These are phyloP conservation scores for Scopus umbretta DNA, from an alignment of 2,113 vertebrate genomes.

Conservation along the genomic window DNA sequence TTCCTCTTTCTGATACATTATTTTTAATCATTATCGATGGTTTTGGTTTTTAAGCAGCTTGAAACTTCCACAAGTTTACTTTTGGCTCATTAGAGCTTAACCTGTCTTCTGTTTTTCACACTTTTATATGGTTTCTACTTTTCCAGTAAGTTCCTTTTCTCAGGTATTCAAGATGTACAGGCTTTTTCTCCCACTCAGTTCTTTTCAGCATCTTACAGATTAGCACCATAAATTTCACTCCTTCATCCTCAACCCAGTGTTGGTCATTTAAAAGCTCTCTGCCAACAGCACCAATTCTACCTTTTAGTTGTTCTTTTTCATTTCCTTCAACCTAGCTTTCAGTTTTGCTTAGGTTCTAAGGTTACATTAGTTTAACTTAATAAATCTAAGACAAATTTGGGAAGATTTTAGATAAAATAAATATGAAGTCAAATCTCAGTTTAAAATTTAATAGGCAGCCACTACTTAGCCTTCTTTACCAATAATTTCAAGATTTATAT, in stretches of 20 bases:
- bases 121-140: neutral
- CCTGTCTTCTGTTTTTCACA: neutral
- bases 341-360: neutral
- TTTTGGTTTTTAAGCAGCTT: neutral
- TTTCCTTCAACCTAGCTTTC: neutral
- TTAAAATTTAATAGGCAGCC: neutral
- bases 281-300: neutral
- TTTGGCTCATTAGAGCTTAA: neutral
- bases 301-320: neutral
- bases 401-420: neutral
- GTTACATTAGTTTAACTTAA: neutral
- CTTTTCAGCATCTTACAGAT: neutral
- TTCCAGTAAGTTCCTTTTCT: neutral
- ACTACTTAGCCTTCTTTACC: neutral
- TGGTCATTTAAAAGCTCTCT: neutral
- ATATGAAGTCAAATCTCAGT: neutral
- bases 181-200: neutral
- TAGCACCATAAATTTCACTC: neutral
- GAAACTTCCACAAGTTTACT: neutral
- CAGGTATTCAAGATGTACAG: neutral
- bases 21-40: neutral
- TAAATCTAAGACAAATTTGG: neutral
- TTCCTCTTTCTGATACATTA: neutral
- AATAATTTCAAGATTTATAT: constrained; percentile 23
- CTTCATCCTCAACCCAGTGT: neutral